Conservation (phyloP, 1,140 invertebrate genomes). For the Bombus sylvicola region DNA sequence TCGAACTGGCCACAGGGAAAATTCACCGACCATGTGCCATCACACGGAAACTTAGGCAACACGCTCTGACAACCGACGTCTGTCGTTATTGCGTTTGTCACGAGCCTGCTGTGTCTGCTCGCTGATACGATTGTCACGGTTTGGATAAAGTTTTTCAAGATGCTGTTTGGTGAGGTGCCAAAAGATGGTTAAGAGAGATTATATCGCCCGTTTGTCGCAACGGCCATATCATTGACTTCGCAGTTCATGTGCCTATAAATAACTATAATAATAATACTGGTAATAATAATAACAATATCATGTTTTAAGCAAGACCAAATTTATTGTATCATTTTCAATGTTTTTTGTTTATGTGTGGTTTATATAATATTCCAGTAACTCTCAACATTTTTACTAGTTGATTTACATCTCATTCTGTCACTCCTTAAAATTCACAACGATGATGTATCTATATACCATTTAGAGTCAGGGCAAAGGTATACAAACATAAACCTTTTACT, state of each 20-base stretch:
- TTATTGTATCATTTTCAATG: no score
- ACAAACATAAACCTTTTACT: no score
- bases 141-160: not conserved
- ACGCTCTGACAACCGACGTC: not conserved
- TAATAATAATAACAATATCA: not conserved
- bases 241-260: no score
- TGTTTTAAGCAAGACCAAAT: no score
- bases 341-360: not conserved
- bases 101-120: not conserved
- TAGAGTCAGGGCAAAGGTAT: no score
- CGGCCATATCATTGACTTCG: no score
- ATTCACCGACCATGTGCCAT: not conserved
- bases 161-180: not conserved
- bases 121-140: not conserved
- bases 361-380: not conserved
- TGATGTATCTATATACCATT: not conserved
- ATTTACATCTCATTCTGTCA: not conserved
- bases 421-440: not conserved
- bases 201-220: no score
- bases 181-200: no score
- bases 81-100: not conserved
- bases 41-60: not conserved
- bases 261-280: not conserved
- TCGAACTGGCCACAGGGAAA: not conserved
- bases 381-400: not conserved